These are phyloP conservation scores for Vannuccia rotundouncinata DNA, from an alignment of 2,888 invertebrate genomes.

Conservation along the genomic window DNA sequence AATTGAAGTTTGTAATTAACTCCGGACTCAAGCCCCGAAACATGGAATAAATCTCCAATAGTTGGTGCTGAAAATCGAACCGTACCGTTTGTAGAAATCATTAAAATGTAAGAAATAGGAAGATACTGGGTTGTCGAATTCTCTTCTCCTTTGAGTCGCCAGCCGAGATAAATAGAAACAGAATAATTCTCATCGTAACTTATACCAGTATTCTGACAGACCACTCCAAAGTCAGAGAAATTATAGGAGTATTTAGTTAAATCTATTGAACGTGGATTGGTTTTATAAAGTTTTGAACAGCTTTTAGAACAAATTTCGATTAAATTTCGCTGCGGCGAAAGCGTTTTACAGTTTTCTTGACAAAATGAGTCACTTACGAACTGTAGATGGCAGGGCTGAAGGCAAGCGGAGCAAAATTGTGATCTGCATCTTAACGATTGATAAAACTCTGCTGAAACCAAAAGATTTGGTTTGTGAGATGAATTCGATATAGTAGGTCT, in stretches of 20 bases:
- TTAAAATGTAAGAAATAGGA: neutral
- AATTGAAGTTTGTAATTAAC: neutral
- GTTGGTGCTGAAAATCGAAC: neutral
- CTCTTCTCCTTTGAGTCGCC: neutral
- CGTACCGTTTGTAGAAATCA: neutral
- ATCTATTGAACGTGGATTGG: neutral
- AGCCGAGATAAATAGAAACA: neutral
- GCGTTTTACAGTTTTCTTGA: neutral
- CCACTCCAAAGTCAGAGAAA: neutral
- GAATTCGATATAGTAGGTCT: neutral
- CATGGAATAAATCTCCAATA: neutral
- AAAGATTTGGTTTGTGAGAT: neutral
- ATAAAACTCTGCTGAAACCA: neutral
- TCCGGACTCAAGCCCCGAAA: neutral
- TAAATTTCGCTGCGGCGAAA: no score
- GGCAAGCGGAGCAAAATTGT: neutral
- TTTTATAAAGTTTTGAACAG: neutral
- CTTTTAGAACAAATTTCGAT: neutral
- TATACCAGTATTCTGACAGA: neutral
- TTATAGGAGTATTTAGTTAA: neutral
- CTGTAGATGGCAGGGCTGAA: neutral
- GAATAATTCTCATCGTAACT: neutral
- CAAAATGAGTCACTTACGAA: neutral
- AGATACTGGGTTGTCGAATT: neutral
- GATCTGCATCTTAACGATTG: neutral